A percentile compares a stretch with the other conserved stretches of the same genome.
Evolutionary conservation across 2,797 vertebrate genomes (phyloP).

Genomic region (Petrocephalus sullivani): DNA sequence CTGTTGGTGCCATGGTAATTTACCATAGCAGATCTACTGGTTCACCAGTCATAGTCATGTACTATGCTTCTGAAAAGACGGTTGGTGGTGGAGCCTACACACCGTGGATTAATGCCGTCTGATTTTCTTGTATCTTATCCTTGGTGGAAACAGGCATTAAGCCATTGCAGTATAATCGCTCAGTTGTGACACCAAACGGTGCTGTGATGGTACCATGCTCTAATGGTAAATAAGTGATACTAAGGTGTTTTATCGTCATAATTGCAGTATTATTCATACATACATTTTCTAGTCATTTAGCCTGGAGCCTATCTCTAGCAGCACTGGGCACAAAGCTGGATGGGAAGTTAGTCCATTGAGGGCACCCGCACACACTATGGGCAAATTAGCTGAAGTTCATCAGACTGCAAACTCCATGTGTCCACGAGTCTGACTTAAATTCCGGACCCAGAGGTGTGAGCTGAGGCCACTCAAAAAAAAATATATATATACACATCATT

Average conservation of each 20-base stretch:
- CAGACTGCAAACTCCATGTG: background rate
- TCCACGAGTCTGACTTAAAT: background rate
- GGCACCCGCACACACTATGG: background rate
- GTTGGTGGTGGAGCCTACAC: background rate
- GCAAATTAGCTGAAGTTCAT: background rate
- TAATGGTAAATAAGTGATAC: background rate
- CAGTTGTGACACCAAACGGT: background rate
- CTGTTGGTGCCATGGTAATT: background rate
- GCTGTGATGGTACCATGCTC: background rate
- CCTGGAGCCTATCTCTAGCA: background rate
- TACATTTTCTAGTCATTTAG: background rate
- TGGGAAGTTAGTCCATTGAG: background rate
- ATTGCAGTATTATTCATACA: background rate
- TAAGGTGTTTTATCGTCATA: background rate
- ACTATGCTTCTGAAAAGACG: background rate
- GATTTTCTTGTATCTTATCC: too few relatives aligned
- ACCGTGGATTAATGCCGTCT: background rate
- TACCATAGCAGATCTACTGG: background rate
- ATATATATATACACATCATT: background rate
- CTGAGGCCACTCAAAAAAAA: background rate
- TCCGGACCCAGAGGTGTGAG: background rate
- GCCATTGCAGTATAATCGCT: too few relatives aligned
- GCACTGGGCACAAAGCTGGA: background rate
- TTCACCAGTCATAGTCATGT: background rate
- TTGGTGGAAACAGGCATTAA: too few relatives aligned